Evolutionary conservation across 2,113 vertebrate genomes (phyloP).

Genomic region (Lucifuga dentata): DNA sequence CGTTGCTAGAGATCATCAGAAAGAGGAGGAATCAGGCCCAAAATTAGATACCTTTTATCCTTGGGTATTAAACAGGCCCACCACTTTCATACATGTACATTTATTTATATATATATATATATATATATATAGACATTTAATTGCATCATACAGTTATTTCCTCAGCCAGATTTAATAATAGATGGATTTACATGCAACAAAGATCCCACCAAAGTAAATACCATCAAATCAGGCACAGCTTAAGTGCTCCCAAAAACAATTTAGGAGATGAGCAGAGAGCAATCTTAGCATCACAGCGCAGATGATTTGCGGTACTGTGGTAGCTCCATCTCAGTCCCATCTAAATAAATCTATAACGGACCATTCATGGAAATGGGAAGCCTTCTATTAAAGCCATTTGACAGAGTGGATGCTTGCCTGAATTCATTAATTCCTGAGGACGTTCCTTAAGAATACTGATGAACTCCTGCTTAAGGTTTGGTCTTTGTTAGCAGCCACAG

Average conservation of each 20-base stretch:
- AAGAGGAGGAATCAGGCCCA: no score
- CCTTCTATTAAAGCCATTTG: constrained; percentile 73
- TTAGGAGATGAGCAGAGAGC: constrained; percentile 41
- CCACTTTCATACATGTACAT: background rate
- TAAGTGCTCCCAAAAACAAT: constrained; percentile 55
- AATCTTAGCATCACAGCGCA: constrained; percentile 45
- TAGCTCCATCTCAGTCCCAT: constrained; percentile 57
- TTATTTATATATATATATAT: background rate
- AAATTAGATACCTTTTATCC: no score
- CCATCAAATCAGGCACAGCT: constrained; percentile 25
- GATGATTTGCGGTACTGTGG: constrained; percentile 62
- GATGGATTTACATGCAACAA: background rate
- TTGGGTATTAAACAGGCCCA: background rate
- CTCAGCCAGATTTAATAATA: constrained; percentile 1
- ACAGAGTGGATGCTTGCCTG: constrained; percentile 72
- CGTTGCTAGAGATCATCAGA: no score
- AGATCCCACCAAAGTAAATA: constrained; percentile 38
- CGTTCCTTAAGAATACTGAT: constrained; percentile 71
- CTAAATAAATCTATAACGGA: constrained; percentile 71
- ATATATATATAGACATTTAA: constrained; percentile 3
- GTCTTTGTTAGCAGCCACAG: constrained; percentile 16
- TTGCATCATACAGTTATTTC: constrained; percentile 8
- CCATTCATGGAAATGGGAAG: constrained; percentile 71
- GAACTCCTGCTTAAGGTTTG: constrained; percentile 49
- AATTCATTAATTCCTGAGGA: constrained; percentile 65